Base-by-base conservation (phyloP, 1,140 invertebrate genomes). In the Nixonia krombeini region DNA sequence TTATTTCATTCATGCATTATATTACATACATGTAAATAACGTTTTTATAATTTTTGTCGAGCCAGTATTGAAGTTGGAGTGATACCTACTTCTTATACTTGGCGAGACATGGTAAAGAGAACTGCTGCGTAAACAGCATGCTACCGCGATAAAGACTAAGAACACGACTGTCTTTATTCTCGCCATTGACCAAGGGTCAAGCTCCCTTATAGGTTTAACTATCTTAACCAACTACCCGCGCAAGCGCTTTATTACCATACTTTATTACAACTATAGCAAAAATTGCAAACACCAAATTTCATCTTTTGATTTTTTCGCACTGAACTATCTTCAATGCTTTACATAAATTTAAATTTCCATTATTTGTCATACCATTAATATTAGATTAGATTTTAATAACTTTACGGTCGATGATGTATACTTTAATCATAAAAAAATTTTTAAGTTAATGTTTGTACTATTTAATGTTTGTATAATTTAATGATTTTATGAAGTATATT, bases 131-230 rank as follows among this genome's bases (percentile, higher is more conserved):
- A 75, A 85, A 85, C 31, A 83, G 67, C 83, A 85, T 85, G 45
- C 70, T 76, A 70, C 47, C 61, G n/a, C 68, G 51, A 40, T 61
- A 56, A 64, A 74, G 57, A 62, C 50, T 74, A 42, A 56, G 59
- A 55, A 56, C 59, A 49, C 51, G 33, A 83, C 80, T 82, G 77
- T 75, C 64, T 76, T 70, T 61, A 63, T 71, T 65, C 50, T 76
- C 68, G 69, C 51, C 76, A 78, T 75, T 85, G 81, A 82, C 83
- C 80, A 79, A 76, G 76, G 82, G 81, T 84, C 81, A 84, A 85
- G 64, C 78, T 75, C 75, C 73, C 71, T 56, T 73, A 40, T 56
- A 53, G 51, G 58, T 71, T 78, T 72, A 42, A 16, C 66, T 72
- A 69, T 61, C 49, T 59, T 63, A 52, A 51, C 33, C 42, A 42